Conservation (phyloP, 2,113 vertebrate species). For the Reinhardtius hippoglossoides region DNA sequence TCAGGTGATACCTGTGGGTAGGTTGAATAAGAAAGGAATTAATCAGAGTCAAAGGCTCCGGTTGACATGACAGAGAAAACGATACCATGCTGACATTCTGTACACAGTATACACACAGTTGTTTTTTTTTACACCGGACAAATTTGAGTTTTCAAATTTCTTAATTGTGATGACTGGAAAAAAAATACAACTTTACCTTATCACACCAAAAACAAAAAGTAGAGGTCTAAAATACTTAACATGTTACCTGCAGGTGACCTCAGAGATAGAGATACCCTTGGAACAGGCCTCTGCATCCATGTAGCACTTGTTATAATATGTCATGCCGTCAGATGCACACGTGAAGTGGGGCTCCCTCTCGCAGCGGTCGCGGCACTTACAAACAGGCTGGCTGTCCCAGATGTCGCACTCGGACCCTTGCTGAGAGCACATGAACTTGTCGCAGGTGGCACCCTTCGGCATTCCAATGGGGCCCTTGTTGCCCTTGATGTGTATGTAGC, state of each 20-base stretch:
- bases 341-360: constrained; percentile 98
- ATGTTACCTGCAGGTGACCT: constrained; percentile 92
- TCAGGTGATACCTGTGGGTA: constrained; percentile 87
- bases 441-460: constrained; percentile 93
- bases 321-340: constrained; percentile 96
- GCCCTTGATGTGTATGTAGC: constrained; percentile 92
- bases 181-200: constrained; percentile 48
- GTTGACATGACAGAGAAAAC: background rate
- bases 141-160: background rate
- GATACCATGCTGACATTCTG: background rate
- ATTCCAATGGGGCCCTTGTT: constrained; percentile 92
- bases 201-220: constrained; percentile 53
- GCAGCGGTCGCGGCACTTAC: constrained; percentile 96
- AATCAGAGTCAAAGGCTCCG: constrained; percentile 9
- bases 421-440: constrained; percentile 96
- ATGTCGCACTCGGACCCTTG: constrained; percentile 98
- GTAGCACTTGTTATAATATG: constrained; percentile 99
- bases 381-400: constrained; percentile 97
- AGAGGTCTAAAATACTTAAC: constrained; percentile 79
- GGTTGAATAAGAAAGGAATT: constrained; percentile 28
- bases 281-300: constrained; percentile 98
- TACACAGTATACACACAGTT: background rate
- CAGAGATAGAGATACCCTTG: constrained; percentile 91
- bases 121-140: too few species aligned
- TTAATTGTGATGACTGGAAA: background rate